Percentiles rank a stretch among this genome's conserved stretches.
Evolutionary conservation across 2,888 invertebrate species (phyloP).

Genomic region (Leptinotarsa juncta): DNA sequence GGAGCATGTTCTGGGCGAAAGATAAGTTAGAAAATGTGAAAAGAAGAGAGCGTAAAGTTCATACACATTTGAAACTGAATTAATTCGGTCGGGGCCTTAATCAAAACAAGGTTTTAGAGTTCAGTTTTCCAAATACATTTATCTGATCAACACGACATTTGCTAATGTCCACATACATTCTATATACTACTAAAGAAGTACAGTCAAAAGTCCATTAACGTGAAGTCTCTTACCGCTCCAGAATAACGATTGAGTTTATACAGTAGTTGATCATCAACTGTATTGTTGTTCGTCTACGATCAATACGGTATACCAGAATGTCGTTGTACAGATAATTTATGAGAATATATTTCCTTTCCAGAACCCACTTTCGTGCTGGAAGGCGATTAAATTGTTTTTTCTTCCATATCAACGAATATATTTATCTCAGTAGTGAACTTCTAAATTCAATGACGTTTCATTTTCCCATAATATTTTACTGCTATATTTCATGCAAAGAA

Average conservation of each 20-base stretch:
- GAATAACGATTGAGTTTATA: background rate
- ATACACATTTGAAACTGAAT: no score
- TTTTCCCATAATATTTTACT: background rate
- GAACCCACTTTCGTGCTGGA: background rate
- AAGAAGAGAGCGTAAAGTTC: no score
- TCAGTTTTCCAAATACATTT: no score
- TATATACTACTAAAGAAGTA: no score
- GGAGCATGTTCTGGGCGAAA: no score
- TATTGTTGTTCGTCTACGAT: background rate
- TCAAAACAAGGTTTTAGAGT: no score
- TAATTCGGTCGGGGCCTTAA: no score
- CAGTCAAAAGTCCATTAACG: no score
- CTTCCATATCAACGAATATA: background rate
- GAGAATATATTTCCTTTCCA: slow-evolving; percentile 1
- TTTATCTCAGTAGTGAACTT: background rate
- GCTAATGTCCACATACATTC: no score
- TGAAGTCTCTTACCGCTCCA: no score
- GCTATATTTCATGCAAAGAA: background rate
- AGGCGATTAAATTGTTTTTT: background rate
- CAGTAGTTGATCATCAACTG: background rate
- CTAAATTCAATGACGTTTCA: background rate
- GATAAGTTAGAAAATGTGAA: no score
- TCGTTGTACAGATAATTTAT: slow-evolving; percentile 2
- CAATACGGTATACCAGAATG: slow-evolving; percentile 1
- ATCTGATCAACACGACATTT: no score